phyloP scores from a whole-genome alignment of 2,113 vertebrate species.

The Sakesphorus luctuosus region DNA sequence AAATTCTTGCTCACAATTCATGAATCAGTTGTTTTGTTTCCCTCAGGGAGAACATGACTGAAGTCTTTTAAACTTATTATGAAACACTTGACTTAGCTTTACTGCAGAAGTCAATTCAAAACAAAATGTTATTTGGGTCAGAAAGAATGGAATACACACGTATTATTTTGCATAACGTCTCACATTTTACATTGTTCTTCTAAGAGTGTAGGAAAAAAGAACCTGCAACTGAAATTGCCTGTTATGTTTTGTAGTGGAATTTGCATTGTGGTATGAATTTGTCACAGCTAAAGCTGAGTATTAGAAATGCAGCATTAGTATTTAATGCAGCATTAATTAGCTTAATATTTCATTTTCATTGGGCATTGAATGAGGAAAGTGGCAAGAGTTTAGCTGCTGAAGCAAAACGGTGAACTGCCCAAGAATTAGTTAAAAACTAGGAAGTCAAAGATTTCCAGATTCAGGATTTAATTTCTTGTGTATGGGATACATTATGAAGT shows the following conservation, averaged over 20 bases:
- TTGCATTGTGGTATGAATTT: not conserved
- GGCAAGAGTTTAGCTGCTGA: not conserved
- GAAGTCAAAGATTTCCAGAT: not conserved
- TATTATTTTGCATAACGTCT: not conserved
- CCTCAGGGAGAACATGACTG: not conserved
- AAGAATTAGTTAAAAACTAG: not conserved
- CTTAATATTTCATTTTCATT: not conserved
- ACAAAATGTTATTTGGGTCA: not conserved
- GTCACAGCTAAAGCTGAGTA: not conserved
- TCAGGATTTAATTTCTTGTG: not conserved
- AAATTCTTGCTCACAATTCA: not conserved
- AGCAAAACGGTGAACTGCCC: not conserved
- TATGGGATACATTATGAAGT: not conserved
- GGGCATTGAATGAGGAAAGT: not conserved
- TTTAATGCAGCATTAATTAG: too few relatives aligned
- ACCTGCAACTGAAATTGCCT: not conserved
- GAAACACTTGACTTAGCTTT: not conserved
- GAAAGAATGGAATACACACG: not conserved
- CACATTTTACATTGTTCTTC: not conserved
- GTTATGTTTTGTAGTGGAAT: not conserved
- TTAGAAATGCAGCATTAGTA: not conserved
- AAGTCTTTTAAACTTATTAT: not conserved
- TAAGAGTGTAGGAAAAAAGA: not conserved
- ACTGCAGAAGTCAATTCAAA: not conserved
- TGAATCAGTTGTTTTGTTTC: not conserved